Conservation (phyloP, 2,113 vertebrate genomes). For the Cyanocitta stelleri region DNA sequence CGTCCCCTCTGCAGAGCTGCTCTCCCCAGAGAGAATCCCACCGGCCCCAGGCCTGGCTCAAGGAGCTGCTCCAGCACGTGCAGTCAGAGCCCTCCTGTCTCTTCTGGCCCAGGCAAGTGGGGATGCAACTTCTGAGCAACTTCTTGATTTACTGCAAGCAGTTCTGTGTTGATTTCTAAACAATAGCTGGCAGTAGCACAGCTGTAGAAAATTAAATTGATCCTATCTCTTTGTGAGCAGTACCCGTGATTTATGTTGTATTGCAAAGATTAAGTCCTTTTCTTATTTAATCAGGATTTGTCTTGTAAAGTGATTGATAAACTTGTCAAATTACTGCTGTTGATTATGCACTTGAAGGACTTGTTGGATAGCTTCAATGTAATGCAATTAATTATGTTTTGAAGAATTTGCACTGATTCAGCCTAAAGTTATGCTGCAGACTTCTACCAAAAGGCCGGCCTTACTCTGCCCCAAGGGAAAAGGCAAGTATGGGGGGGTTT, state of each 20-base stretch:
- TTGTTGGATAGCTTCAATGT: neutral
- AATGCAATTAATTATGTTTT: slow-evolving; percentile 28
- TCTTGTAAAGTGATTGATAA: slow-evolving; percentile 24
- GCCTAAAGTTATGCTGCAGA: neutral
- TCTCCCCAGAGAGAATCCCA: fast-evolving
- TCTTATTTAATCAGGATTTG: slow-evolving; percentile 18
- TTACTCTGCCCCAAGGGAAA: neutral
- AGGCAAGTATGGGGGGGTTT: neutral
- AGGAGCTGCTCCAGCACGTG: neutral
- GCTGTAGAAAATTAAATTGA: slow-evolving; percentile 21
- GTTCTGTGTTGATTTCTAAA: neutral
- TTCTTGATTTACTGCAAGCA: neutral
- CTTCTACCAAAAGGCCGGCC: neutral
- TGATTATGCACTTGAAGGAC: slow-evolving; percentile 4
- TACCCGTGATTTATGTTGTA: neutral
- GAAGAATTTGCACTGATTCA: neutral
- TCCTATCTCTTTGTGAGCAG: neutral
- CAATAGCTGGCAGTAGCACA: neutral
- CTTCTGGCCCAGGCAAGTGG: neutral
- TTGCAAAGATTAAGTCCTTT: slow-evolving; percentile 3
- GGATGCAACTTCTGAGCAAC: neutral
- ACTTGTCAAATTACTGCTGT: neutral
- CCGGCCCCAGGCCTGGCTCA: fast-evolving
- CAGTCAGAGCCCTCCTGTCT: too few species aligned
- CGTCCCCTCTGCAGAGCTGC: fast-evolving